phyloP scores from a whole-genome alignment of 2,113 vertebrate species.

The Limanda limanda region DNA sequence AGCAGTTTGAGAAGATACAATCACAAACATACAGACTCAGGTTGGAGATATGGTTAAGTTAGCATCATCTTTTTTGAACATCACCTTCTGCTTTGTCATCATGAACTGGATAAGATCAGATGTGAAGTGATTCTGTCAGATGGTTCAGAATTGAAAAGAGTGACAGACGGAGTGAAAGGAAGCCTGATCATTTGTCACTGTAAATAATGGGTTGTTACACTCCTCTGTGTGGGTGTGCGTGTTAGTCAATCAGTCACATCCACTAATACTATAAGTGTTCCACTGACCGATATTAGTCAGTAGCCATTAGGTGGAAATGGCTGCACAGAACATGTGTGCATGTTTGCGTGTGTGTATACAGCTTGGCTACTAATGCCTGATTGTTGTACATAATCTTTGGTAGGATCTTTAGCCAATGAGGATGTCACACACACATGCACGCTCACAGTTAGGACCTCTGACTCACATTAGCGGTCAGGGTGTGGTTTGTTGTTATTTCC shows the following conservation, averaged over 20 bases:
- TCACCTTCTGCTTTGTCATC: not conserved
- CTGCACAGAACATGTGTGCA: constrained; percentile 2
- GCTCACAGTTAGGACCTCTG: constrained; percentile 6
- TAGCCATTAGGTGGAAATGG: constrained; percentile 28
- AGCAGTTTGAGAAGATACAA: constrained; percentile 2
- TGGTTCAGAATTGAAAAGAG: constrained; percentile 11
- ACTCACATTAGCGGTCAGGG: constrained; percentile 43
- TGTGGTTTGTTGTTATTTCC: constrained; percentile 57
- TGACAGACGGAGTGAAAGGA: constrained; percentile 5
- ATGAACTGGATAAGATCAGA: not conserved
- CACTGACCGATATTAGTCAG: constrained; percentile 67
- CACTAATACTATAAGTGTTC: constrained; percentile 34
- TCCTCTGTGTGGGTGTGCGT: not conserved
- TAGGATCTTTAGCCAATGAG: constrained; percentile 38
- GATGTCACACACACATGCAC: not conserved
- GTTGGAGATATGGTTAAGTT: not conserved
- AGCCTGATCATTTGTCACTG: not conserved
- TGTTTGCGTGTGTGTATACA: not conserved
- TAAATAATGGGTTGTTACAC: not conserved
- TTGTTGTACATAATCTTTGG: constrained; percentile 25
- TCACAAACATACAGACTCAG: not conserved
- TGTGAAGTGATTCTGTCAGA: not conserved
- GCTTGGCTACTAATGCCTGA: constrained; percentile 7
- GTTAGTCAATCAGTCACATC: not conserved
- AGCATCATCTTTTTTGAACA: not conserved